phyloP scores from a whole-genome alignment of 2,888 invertebrate species.

The Abrostola triplasia region DNA sequence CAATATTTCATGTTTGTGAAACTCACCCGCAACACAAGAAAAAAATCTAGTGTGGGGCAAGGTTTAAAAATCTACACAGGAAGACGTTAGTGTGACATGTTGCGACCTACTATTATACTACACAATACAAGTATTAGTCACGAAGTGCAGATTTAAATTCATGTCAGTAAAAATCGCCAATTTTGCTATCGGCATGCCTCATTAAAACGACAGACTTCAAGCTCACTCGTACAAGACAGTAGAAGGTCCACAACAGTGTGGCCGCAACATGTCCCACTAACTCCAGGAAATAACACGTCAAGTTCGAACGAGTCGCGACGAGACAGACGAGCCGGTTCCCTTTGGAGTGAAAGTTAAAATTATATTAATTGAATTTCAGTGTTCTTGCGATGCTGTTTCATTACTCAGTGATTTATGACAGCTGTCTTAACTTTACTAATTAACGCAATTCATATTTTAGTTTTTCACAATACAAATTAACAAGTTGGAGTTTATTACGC shows the following conservation, averaged over 20 bases:
- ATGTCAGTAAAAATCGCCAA: neutral
- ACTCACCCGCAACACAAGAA: too few species aligned
- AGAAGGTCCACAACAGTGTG: slow-evolving; percentile 7
- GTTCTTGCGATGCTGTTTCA: slow-evolving; percentile 59
- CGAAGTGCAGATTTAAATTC: too few species aligned
- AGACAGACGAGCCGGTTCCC: slow-evolving; percentile 41
- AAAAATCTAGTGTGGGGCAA: too few species aligned
- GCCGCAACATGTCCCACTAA: too few species aligned
- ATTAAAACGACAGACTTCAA: neutral
- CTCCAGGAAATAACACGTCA: slow-evolving; percentile 44
- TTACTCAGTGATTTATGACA: slow-evolving; percentile 66
- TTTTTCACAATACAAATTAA: slow-evolving; percentile 53
- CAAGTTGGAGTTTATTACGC: slow-evolving; percentile 31
- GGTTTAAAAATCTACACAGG: too few species aligned
- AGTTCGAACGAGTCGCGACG: slow-evolving; percentile 38
- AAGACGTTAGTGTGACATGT: too few species aligned
- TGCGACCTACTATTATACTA: too few species aligned
- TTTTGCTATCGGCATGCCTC: neutral
- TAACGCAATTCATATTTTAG: slow-evolving; percentile 62
- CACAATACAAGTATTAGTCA: too few species aligned
- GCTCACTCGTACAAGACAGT: neutral
- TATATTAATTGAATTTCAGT: slow-evolving; percentile 65
- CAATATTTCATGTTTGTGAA: too few species aligned
- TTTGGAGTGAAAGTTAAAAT: slow-evolving; percentile 53
- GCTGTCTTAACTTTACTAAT: slow-evolving; percentile 66